Percentiles rank a stretch among this genome's conserved stretches.
phyloP scores from a whole-genome alignment of 2,113 vertebrate species.

The Empidonax traillii region DNA sequence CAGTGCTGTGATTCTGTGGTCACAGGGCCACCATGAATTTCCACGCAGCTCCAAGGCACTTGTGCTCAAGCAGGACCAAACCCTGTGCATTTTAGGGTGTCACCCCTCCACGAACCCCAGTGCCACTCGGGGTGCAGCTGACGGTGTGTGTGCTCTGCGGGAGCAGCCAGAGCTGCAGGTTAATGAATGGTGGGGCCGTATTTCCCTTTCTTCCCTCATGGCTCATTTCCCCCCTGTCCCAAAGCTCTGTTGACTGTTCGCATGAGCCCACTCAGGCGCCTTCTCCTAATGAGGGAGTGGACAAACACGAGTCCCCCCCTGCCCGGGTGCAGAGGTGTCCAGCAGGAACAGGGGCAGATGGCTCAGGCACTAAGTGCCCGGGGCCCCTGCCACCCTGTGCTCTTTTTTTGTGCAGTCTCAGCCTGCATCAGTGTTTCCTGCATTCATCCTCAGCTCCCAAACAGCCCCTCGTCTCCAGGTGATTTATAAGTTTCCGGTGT shows the following conservation, averaged over 20 bases:
- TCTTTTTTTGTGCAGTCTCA: not conserved
- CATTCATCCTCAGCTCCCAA: not conserved
- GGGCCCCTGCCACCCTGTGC: not conserved
- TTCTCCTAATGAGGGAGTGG: constrained; percentile 4
- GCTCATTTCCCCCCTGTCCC: not conserved
- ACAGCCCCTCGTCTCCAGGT: not conserved
- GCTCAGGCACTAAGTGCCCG: not conserved
- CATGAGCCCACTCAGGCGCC: not conserved
- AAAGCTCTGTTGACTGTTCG: constrained; percentile 4
- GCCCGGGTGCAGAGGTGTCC: not conserved
- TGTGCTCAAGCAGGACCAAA: not conserved
- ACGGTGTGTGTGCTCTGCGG: not conserved
- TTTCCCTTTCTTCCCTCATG: not conserved
- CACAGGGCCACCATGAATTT: not conserved
- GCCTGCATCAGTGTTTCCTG: not conserved
- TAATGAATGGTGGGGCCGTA: not conserved
- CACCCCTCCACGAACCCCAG: fast-evolving
- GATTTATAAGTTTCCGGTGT: not conserved
- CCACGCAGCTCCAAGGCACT: not conserved
- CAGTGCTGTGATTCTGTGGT: not conserved
- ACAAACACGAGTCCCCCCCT: not conserved
- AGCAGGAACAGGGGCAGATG: not conserved
- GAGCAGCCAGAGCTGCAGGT: not conserved
- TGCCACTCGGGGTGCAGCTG: not conserved
- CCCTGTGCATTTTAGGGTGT: fast-evolving